Percentiles rank a stretch among this genome's conserved stretches.
Conservation (phyloP, 2,888 invertebrate genomes). For the Hirtodrosophila cameraria region DNA sequence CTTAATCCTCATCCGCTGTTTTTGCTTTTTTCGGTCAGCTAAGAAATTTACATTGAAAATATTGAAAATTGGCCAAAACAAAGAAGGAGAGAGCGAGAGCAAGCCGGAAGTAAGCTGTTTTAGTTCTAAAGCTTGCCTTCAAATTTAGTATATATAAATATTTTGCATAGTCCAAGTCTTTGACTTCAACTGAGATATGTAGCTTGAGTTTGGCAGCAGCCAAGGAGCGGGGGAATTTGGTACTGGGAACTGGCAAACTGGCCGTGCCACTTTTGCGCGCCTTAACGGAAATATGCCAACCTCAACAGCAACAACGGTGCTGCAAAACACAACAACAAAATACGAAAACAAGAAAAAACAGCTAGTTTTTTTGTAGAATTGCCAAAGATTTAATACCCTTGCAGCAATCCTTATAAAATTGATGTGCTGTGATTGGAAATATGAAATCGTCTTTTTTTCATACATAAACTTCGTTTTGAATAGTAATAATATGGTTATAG, state of each 20-base stretch:
- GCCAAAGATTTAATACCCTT: too few species aligned
- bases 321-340: slow-evolving; percentile 19
- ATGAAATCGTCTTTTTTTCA: too few species aligned
- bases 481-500: too few species aligned
- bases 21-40: slow-evolving; percentile 7
- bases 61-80: slow-evolving; percentile 18
- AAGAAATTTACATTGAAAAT: slow-evolving; percentile 64
- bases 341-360: slow-evolving; percentile 24
- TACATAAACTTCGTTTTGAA: too few species aligned
- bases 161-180: slow-evolving; percentile 43
- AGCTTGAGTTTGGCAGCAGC: neutral
- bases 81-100: slow-evolving; percentile 1
- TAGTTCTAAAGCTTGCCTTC: slow-evolving; percentile 10
- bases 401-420: too few species aligned
- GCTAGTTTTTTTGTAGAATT: too few species aligned
- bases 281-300: slow-evolving; percentile 76
- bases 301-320: slow-evolving; percentile 52
- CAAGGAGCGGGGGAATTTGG: neutral
- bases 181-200: slow-evolving; percentile 13
- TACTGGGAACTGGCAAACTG: slow-evolving; percentile 35
- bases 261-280: slow-evolving; percentile 74
- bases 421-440: too few species aligned
- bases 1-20: slow-evolving; percentile 43
- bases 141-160: too few species aligned
- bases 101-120: slow-evolving; percentile 49